Conservation (phyloP, 1,140 invertebrate species). For the Hylaeus volcanicus region DNA sequence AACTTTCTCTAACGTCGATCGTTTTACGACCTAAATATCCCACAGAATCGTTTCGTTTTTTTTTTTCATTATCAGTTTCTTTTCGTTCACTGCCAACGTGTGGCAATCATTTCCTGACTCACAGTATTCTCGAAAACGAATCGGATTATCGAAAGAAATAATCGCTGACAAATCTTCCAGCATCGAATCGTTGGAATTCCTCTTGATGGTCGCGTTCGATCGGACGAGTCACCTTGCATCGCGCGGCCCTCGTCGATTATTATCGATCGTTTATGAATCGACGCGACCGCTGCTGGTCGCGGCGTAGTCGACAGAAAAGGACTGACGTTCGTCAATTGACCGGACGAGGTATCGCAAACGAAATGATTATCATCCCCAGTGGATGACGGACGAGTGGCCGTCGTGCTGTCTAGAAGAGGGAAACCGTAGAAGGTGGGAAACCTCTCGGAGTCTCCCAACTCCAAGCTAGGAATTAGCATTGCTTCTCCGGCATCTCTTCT, state of each 20-base stretch:
- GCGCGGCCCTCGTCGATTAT: neutral
- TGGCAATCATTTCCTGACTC: too few species aligned
- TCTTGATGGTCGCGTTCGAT: neutral
- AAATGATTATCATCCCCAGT: slow-evolving; percentile 58
- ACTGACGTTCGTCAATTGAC: neutral
- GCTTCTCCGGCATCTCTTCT: slow-evolving; percentile 63
- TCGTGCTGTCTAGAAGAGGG: slow-evolving; percentile 69
- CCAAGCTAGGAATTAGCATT: slow-evolving; percentile 75
- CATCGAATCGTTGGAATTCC: neutral
- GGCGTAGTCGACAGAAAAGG: neutral
- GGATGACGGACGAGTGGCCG: slow-evolving; percentile 55
- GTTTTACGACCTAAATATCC: too few species aligned
- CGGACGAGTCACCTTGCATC: neutral
- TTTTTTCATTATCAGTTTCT: too few species aligned
- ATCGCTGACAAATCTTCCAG: too few species aligned
- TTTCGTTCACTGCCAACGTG: too few species aligned
- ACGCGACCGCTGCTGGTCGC: neutral
- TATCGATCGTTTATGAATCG: neutral
- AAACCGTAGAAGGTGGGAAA: slow-evolving; percentile 81
- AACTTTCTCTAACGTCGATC: too few species aligned
- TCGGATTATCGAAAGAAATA: too few species aligned
- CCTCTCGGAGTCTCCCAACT: slow-evolving; percentile 77
- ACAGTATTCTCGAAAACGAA: too few species aligned
- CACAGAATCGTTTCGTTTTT: too few species aligned
- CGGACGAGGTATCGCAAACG: slow-evolving; percentile 17